Base-by-base conservation (phyloP, 2,113 vertebrate genomes). In the Puma concolor region DNA sequence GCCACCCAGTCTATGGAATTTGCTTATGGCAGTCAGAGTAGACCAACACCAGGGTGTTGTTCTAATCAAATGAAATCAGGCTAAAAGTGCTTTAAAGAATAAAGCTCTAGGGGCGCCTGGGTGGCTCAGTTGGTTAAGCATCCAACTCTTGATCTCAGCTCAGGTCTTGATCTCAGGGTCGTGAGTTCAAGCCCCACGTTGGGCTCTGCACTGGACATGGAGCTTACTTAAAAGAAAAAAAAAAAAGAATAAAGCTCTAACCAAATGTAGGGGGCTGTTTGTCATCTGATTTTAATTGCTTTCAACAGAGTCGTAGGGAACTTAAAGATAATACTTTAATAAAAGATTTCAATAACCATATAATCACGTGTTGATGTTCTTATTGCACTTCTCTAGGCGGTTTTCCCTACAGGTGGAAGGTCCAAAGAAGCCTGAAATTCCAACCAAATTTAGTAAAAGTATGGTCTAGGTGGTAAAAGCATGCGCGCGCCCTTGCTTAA, bases 241-340 rank as follows among this genome's bases (percentile, higher is more conserved):
- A 54, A 19, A 54, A 74, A 92, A 94, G 44, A 92, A 79, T 36
- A 87, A 48, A 90, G 50, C 36, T 88, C 52, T 92, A 74, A 5
- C 57, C 36, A 86, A 79, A 87, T 85, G 5, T 36, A 83, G 91
- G 36, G 29, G 63, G n/a, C 12, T 87, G 15, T 5, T 74, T 84
- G 38, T 87, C 80, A 95, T 71, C 57, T 85, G 36, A 82, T 48
- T 79, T 95, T 77, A 91, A 66, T 41, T 93, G 77, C 36, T 27
- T 84, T 15, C 21, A 87, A 94, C 0, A 95, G 48, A 91, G 19
- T 66, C 41, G 15, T 7, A 25, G 44, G 23, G 48, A 92, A 92
- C 12, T 95, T 84, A 81, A 41, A 90, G 33, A 82, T 23, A 77
- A 77, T 57, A 41, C 50, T 91, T 95, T 48, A 82, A 66, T 48